Evolutionary conservation across 92 coral and sea anemone species (phyloP).

Genomic region (Montipora capitata): DNA sequence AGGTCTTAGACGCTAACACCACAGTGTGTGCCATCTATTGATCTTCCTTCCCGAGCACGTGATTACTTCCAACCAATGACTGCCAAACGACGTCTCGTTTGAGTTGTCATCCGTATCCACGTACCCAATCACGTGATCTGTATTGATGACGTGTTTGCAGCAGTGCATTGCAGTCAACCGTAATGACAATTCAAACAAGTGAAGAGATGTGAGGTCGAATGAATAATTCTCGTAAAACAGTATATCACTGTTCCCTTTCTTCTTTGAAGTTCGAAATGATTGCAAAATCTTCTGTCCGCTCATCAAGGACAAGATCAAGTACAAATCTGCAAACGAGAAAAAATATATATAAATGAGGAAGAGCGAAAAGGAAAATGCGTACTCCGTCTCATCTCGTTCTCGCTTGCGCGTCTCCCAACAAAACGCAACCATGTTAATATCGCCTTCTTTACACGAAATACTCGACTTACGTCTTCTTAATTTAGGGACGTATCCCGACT

Average conservation of each 20-base stretch:
- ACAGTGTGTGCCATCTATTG: slow-evolving; percentile 77
- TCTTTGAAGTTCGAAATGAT: slow-evolving; percentile 79
- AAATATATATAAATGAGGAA: no score
- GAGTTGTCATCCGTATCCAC: slow-evolving; percentile 73
- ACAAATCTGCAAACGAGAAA: slow-evolving; percentile 79
- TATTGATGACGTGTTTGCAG: slow-evolving; percentile 83
- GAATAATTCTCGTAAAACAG: slow-evolving; percentile 93
- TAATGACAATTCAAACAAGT: slow-evolving; percentile 58
- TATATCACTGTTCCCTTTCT: slow-evolving; percentile 89
- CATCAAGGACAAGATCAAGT: slow-evolving; percentile 69
- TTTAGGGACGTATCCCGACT: no score
- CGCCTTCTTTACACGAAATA: no score
- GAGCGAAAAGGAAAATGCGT: no score
- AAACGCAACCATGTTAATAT: no score
- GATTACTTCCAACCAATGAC: slow-evolving; percentile 76
- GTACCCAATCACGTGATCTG: slow-evolving; percentile 88
- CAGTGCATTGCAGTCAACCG: slow-evolving; percentile 91
- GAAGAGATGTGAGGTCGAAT: slow-evolving; percentile 74
- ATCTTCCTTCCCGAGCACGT: slow-evolving; percentile 61
- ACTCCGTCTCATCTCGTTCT: no score
- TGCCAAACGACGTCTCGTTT: slow-evolving; percentile 41
- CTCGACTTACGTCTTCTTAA: no score
- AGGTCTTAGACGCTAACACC: slow-evolving; percentile 29
- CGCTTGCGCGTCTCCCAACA: no score
- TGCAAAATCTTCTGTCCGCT: slow-evolving; percentile 66